phyloP scores from a whole-genome alignment of 2,888 invertebrate genomes.

The Callosobruchus maculatus region DNA sequence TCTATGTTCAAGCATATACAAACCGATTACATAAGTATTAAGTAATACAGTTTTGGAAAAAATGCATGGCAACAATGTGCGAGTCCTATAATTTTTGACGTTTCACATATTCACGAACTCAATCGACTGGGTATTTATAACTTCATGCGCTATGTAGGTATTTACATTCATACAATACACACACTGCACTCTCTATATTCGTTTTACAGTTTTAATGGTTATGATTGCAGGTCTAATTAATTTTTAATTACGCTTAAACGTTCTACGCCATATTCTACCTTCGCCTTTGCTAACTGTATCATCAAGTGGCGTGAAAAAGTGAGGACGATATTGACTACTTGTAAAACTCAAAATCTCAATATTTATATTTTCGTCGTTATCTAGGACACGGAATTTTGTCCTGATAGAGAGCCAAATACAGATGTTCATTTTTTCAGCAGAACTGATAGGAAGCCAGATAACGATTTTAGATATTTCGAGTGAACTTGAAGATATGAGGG shows the following conservation, averaged over 20 bases:
- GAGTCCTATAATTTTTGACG: not conserved
- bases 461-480: too few species aligned
- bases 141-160: not conserved
- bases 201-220: not conserved
- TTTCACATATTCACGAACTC: not conserved
- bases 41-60: too few species aligned
- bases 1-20: too few species aligned
- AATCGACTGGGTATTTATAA: not conserved
- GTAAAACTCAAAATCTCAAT: too few species aligned
- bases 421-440: too few species aligned
- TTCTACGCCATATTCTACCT: not conserved
- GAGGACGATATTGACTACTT: too few species aligned
- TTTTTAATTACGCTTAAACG: not conserved
- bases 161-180: not conserved
- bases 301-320: not conserved
- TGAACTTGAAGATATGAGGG: too few species aligned
- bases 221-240: not conserved
- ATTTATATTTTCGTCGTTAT: too few species aligned
- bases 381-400: too few species aligned
- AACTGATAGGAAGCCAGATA: too few species aligned
- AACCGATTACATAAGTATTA: too few species aligned
- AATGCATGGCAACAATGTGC: not conserved
- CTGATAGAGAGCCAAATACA: too few species aligned
- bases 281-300: not conserved
- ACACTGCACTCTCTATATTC: not conserved